A percentile compares a stretch with the other conserved stretches of the same genome.
Conservation (phyloP, 2,113 vertebrate species). For the Lagenorhynchus albirostris region DNA sequence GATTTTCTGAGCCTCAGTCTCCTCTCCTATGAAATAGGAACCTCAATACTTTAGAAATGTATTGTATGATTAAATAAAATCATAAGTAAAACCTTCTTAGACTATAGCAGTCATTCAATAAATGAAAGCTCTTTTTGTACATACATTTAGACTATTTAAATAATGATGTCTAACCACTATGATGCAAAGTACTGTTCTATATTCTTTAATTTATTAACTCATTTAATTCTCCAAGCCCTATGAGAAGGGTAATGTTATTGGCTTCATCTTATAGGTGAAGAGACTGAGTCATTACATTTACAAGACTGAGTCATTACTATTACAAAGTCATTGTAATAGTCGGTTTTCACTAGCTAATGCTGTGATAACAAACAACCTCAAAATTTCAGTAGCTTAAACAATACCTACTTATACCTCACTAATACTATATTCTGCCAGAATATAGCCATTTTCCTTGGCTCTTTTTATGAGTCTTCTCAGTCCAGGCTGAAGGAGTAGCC, state of each 20-base stretch:
- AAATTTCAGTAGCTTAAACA: not conserved
- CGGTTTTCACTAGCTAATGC: not conserved
- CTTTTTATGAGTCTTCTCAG: not conserved
- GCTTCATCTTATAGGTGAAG: not conserved
- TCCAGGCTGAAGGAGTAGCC: not conserved
- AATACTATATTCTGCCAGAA: not conserved
- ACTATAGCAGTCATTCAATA: not conserved
- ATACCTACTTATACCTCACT: not conserved
- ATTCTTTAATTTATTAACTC: not conserved
- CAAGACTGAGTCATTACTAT: too few species aligned
- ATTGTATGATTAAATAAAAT: conserved; percentile 19
- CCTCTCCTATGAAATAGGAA: not conserved
- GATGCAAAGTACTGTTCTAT: not conserved
- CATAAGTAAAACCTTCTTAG: not conserved
- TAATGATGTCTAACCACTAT: not conserved
- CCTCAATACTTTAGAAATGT: not conserved
- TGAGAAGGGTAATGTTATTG: not conserved
- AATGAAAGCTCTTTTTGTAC: not conserved
- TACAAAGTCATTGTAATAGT: not conserved
- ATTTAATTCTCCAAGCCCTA: not conserved
- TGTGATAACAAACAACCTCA: not conserved
- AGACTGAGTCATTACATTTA: too few species aligned
- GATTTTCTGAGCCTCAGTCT: not conserved
- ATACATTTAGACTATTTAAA: not conserved
- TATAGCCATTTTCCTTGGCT: not conserved